These are phyloP conservation scores for Leptodirus hochenwartii DNA, from an alignment of 2,888 invertebrate species.

Conservation along the genomic window DNA sequence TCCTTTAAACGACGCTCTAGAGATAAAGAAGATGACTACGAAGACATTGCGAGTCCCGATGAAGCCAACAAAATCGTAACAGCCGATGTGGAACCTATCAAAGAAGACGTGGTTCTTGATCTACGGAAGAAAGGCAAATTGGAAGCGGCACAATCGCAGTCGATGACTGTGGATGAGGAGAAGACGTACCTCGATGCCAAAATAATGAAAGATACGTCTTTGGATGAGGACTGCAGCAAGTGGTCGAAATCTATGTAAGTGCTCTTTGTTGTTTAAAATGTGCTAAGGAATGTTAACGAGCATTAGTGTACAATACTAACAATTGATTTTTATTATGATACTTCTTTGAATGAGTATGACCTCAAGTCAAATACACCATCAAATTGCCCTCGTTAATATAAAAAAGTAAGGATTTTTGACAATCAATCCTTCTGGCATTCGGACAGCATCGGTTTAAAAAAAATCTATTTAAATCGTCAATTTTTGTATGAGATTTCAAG, in stretches of 20 bases:
- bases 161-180: conserved; percentile 22
- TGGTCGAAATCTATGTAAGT: conserved; percentile 28
- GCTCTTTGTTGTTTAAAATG: background rate
- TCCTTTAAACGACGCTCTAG: conserved; percentile 23
- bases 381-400: too few relatives aligned
- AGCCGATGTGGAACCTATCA: conserved; percentile 2
- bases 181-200: conserved; percentile 20
- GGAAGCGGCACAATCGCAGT: conserved; percentile 12
- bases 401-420: too few relatives aligned
- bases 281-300: background rate
- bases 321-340: too few relatives aligned
- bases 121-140: background rate
- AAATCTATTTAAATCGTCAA: too few relatives aligned
- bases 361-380: too few relatives aligned
- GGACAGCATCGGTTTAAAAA: too few relatives aligned
- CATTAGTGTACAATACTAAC: too few relatives aligned
- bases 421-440: too few relatives aligned
- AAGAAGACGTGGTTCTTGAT: conserved; percentile 3
- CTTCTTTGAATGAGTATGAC: too few relatives aligned
- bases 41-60: background rate
- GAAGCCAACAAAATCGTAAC: background rate
- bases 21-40: conserved; percentile 16
- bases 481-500: too few relatives aligned
- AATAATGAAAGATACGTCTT: conserved; percentile 19
- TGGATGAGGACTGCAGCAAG: conserved; percentile 24